Evolutionary conservation across 1,140 invertebrate species (phyloP).

Genomic region (Aphis gossypii): DNA sequence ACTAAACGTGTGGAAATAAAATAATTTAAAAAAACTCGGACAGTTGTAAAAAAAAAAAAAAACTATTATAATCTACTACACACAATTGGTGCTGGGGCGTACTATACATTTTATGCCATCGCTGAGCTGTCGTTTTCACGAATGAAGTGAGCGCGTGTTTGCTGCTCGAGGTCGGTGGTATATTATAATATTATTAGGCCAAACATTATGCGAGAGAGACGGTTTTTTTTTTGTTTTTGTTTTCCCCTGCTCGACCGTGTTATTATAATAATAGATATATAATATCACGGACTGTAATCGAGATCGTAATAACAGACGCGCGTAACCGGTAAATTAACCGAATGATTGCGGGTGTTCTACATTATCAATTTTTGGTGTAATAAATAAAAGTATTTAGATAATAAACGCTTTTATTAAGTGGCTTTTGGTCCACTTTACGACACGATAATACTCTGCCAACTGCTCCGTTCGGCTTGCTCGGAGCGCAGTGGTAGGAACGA

Average conservation of each 20-base stretch:
- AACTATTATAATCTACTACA: neutral
- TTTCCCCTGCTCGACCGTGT: neutral
- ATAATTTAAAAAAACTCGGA: neutral
- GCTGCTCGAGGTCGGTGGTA: neutral
- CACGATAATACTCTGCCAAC: neutral
- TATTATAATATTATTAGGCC: neutral
- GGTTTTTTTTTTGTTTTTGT: neutral
- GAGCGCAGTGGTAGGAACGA: neutral
- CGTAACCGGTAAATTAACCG: neutral
- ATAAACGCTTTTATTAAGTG: neutral
- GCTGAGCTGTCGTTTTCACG: constrained; percentile 5
- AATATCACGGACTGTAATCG: neutral
- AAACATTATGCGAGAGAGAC: neutral
- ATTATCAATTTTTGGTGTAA: neutral
- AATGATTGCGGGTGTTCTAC: neutral
- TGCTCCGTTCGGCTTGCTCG: neutral
- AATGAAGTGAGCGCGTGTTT: neutral
- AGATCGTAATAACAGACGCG: neutral
- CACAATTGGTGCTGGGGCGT: neutral
- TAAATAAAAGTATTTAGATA: neutral
- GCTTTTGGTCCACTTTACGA: neutral
- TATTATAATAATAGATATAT: neutral
- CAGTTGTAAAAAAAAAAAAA: neutral
- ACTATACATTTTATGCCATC: neutral
- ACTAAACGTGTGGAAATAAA: neutral